Evolutionary conservation across 2,113 vertebrate species (phyloP).

Genomic region (Rhegmatorhina hoffmannsi): DNA sequence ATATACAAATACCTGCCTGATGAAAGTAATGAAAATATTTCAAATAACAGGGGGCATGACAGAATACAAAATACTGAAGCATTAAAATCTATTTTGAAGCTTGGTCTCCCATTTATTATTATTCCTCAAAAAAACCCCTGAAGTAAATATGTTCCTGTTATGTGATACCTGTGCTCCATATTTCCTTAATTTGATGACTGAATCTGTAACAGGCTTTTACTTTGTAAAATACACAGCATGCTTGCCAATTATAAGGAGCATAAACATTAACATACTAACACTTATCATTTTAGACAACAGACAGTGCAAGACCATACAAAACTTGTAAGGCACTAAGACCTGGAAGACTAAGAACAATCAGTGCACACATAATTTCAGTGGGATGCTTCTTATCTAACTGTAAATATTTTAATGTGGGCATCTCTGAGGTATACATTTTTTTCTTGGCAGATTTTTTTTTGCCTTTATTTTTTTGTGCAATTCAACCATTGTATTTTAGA

Average conservation of each 20-base stretch:
- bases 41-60: neutral
- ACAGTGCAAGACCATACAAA: neutral
- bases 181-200: neutral
- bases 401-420: neutral
- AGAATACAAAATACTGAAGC: neutral
- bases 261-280: neutral
- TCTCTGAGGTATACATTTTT: neutral
- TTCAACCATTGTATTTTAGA: neutral
- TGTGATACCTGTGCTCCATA: neutral
- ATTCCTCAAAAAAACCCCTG: neutral
- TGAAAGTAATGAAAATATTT: neutral
- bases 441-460: neutral
- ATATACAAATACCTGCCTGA: neutral
- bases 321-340: neutral
- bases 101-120: neutral
- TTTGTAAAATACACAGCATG: neutral
- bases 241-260: neutral
- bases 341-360: neutral
- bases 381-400: neutral
- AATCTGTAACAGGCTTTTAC: neutral
- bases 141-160: neutral
- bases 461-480: neutral
- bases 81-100: neutral
- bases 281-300: neutral
- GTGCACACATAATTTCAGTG: neutral